phyloP scores from a whole-genome alignment of 1,140 invertebrate genomes.

The Vollenhovia emeryi region DNA sequence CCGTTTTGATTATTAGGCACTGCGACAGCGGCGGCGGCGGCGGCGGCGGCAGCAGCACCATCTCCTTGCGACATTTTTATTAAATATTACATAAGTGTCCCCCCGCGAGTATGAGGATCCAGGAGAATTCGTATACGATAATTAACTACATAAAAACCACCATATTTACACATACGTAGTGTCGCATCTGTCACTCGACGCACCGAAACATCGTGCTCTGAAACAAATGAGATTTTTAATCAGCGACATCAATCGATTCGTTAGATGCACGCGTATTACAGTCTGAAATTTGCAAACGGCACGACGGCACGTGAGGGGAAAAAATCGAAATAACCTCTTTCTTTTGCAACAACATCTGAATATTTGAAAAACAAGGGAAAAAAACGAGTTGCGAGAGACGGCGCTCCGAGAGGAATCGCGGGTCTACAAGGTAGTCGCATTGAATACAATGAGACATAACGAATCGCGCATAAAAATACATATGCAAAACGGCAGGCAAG shows the following conservation, averaged over 20 bases:
- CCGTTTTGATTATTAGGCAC: constrained; percentile 79
- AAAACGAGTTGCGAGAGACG: not conserved
- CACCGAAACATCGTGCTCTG: constrained; percentile 29
- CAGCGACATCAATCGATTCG: not conserved
- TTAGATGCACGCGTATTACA: not conserved
- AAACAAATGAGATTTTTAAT: constrained; percentile 41
- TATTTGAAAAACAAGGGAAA: not conserved
- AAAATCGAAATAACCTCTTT: constrained; percentile 68
- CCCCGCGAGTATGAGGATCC: not conserved
- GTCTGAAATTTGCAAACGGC: not conserved
- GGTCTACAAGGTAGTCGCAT: not conserved
- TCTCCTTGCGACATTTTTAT: constrained; percentile 78
- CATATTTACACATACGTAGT: constrained; percentile 40
- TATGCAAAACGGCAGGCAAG: constrained; percentile 13
- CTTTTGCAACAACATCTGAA: not conserved
- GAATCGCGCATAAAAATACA: not conserved
- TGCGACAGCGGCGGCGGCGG: too few relatives aligned
- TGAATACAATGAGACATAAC: not conserved
- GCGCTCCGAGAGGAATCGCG: not conserved
- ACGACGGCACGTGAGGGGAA: too few relatives aligned
- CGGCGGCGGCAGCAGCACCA: constrained; percentile 71
- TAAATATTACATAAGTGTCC: constrained; percentile 60
- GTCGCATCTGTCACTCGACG: constrained; percentile 44
- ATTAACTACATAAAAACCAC: constrained; percentile 17
- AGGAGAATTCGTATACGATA: not conserved